These are phyloP conservation scores for Drosophila cracens DNA, from an alignment of 2,888 invertebrate species.

Conservation along the genomic window DNA sequence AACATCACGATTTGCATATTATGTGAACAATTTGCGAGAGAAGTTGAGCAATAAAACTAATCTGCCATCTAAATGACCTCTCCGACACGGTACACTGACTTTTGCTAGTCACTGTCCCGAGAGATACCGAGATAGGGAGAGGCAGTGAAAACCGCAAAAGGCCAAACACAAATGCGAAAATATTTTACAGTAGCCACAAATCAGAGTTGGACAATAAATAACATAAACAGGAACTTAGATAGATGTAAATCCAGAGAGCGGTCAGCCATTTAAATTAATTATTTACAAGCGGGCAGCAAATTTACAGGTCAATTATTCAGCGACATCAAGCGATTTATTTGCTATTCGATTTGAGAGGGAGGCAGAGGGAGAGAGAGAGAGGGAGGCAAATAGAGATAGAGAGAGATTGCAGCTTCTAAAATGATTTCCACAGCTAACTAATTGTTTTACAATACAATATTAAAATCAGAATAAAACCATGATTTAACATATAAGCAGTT, in stretches of 20 bases:
- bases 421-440: not conserved
- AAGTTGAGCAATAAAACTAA: conserved; percentile 78
- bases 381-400: not conserved
- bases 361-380: not conserved
- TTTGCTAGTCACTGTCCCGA: conserved; percentile 47
- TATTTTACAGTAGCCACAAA: conserved; percentile 46
- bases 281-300: conserved; percentile 44
- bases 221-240: conserved; percentile 19
- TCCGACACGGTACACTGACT: conserved; percentile 66
- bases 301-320: conserved; percentile 61
- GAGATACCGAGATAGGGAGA: conserved; percentile 6
- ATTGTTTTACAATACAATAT: not conserved
- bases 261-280: conserved; percentile 59
- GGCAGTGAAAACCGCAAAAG: conserved; percentile 48
- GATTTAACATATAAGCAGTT: too few species aligned
- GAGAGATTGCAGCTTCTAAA: not conserved
- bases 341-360: not conserved
- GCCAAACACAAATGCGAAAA: conserved; percentile 17
- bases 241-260: conserved; percentile 2
- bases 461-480: not conserved
- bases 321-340: conserved; percentile 48
- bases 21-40: conserved; percentile 76
- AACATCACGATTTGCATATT: conserved; percentile 72
- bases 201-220: conserved; percentile 49
- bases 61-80: conserved; percentile 77